Base-by-base conservation (phyloP, 1,140 invertebrate genomes). In the Anadara kagoshimensis region DNA sequence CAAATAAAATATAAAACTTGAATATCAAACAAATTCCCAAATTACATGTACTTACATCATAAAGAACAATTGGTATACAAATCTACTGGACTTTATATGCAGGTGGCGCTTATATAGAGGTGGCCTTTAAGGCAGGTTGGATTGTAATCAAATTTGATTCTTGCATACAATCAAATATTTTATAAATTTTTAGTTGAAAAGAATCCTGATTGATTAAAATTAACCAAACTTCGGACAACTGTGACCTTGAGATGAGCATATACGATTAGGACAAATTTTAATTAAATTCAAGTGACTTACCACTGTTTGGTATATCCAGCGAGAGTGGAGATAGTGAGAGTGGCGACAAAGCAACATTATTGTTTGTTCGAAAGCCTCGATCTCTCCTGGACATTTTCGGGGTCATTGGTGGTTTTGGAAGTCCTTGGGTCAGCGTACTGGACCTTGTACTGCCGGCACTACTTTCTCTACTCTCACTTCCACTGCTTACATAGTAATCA, bases 401-500 rank as follows among this genome's bases (percentile, higher is more conserved):
- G 12, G 75, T 62, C 36, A 66, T 78, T 20, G 78, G 78, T n/a
- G 73, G 69, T 57, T 78, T 76, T 1, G 73, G 54, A 20, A 76
- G 72, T 16, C 76, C 71, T 29, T 66, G 59, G 45, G 75, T 79
- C 0, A 76, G 66, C 22, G 63, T 36, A 11, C 71, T 78, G 26
- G 81, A 81, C 4, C 82, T 73, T 7, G 76, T 77, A 74, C 86
- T 86, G 16, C 87, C 85, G 16, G 86, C 85, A 74, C 86, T 87
- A 68, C 84, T 86, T 64, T 85, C 87, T 18, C 87, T 56, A 64
- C 86, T 87, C 64, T 87, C 85, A 76, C 80, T 82, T 57, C 82
- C 83, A 71, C 84, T 85, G 68, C 86, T 86, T 0, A 78, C 78
- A 58, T 76, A 85, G 51, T 82, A 83, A 22, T 87, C 85, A 57